A percentile compares a stretch with the other conserved stretches of the same genome.
Evolutionary conservation across 2,888 invertebrate species (phyloP).

Genomic region (Drosophila percnosoma): DNA sequence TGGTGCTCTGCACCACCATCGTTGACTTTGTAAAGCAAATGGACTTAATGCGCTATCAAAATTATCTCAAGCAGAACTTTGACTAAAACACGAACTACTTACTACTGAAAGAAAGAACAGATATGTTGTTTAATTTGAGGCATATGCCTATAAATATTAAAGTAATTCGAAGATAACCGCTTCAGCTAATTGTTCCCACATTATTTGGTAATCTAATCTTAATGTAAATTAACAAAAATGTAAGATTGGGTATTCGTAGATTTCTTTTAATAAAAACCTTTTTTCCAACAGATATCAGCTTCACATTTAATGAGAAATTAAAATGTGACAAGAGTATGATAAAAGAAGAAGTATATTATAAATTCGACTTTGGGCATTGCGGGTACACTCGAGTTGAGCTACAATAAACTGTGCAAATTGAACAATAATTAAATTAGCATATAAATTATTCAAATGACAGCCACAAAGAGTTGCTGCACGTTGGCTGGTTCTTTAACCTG

Average conservation of each 20-base stretch:
- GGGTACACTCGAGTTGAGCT: constrained; percentile 12
- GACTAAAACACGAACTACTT: neutral
- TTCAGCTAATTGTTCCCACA: too few relatives aligned
- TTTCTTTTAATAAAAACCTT: neutral
- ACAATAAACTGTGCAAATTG: constrained; percentile 68
- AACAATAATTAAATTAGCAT: constrained; percentile 74
- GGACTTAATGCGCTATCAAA: constrained; percentile 28
- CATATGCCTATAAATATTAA: neutral
- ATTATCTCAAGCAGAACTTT: constrained; percentile 7
- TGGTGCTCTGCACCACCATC: constrained; percentile 27
- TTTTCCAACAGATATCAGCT: neutral
- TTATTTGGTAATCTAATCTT: neutral
- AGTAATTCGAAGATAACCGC: too few relatives aligned
- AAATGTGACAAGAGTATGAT: neutral
- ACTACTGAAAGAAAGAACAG: neutral
- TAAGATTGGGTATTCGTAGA: neutral
- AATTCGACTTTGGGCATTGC: constrained; percentile 5
- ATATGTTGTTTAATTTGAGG: neutral
- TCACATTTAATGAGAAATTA: neutral
- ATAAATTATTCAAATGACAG: constrained; percentile 70
- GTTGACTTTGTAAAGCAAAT: constrained; percentile 40
- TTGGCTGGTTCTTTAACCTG: constrained; percentile 29
- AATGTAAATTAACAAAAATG: too few relatives aligned
- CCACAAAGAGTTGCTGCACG: constrained; percentile 36
- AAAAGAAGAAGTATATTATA: constrained; percentile 4